A percentile compares a stretch with the other conserved stretches of the same genome.
phyloP scores from a whole-genome alignment of 2,113 vertebrate species.

The Choloepus hoffmanni region DNA sequence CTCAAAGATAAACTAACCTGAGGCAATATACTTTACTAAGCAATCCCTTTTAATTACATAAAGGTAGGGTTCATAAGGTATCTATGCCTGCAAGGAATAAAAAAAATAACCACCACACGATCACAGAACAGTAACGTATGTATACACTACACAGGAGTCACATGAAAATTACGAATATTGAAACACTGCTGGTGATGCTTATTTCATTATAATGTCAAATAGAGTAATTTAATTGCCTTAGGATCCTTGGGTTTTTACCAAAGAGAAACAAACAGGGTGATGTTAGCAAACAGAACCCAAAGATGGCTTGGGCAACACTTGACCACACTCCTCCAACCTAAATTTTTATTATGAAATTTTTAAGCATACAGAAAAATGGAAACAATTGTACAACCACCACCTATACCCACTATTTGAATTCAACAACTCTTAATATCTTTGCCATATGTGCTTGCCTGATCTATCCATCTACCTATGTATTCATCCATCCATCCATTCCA shows the following conservation, averaged over 20 bases:
- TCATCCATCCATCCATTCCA: too few relatives aligned
- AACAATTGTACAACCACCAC: rapidly evolving
- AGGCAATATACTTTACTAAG: neutral
- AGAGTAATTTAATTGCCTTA: neutral
- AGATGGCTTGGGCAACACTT: neutral
- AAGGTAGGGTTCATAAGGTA: neutral
- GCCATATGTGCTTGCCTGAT: neutral
- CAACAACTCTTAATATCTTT: neutral
- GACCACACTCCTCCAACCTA: rapidly evolving
- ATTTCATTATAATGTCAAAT: rapidly evolving
- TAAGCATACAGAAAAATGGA: neutral
- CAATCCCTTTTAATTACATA: neutral
- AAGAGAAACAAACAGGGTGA: neutral
- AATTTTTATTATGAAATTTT: neutral
- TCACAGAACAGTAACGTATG: neutral
- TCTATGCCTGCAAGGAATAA: too few relatives aligned
- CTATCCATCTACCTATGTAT: neutral
- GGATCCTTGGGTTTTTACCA: neutral
- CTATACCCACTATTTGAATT: neutral
- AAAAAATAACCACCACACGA: neutral
- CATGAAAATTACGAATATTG: rapidly evolving
- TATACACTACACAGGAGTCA: too few relatives aligned
- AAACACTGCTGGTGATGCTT: neutral
- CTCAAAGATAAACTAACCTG: neutral
- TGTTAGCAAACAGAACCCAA: neutral